Evolutionary conservation across 2,888 invertebrate species (phyloP), one percentile per base, ranked within the genome.

Genomic region (Lordiphosa andalusiaca): DNA sequence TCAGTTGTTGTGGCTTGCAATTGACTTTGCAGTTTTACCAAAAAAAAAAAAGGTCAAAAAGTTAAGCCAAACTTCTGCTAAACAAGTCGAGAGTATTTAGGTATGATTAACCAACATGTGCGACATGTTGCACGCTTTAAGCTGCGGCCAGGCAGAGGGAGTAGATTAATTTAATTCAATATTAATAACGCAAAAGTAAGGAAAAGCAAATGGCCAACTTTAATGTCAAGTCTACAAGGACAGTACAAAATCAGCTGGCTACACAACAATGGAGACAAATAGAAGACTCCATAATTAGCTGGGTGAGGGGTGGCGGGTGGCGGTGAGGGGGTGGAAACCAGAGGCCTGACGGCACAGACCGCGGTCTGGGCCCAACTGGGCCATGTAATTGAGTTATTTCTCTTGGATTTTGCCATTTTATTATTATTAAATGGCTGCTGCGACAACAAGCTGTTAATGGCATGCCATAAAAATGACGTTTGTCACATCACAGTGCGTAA

Each of bases 381-480:
- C 38, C 50, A 39, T 54, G 56, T 84, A 80, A 84, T 80, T 82
- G 66, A 81, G 82, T 84, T 78, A 84, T 77, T 82, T 73, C 58
- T 58, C 75, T 71, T 57, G 61, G 69, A 69, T 71, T 75, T 60
- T 61, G 67, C 55, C 62, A 68, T 72, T 76, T 76, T 67, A 68
- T 66, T 80, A 65, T 73, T 77, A 77, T 76, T 83, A 73, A 73
- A 80, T 83, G 69, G 62, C 60, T 63, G 73, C 49, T 69, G 68
- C 69, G 64, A 60, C 60, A 56, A 67, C 67, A 61, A 69, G 74
- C 73, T 75, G 73, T 77, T 81, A 77, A 81, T 77, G 77, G 74
- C 72, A 40, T 44, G 40, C 55, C 67, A 81, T 84, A 73, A 77
- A 76, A 84, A 53, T 60, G 64, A 55, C 57, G 58, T 62, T 65